Percentiles rank a stretch among this genome's conserved stretches.
Evolutionary conservation across 2,797 vertebrate genomes (phyloP).

Genomic region (Rhynchotus rufescens): DNA sequence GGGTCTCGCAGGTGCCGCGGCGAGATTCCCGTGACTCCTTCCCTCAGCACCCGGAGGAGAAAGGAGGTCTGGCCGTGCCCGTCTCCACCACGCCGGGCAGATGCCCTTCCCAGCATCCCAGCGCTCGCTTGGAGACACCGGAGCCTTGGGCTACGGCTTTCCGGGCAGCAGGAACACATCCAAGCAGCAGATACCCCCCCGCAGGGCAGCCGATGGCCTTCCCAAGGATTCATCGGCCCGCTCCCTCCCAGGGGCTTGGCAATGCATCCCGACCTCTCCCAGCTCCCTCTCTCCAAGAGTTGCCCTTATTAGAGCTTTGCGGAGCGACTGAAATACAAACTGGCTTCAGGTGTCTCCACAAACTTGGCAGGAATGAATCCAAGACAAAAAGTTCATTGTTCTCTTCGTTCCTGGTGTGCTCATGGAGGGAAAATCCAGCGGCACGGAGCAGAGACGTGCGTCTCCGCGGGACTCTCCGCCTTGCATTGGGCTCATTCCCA

Average conservation of each 20-base stretch:
- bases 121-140: not conserved
- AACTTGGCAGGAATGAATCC: not conserved
- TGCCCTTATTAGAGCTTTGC: not conserved
- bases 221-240: not conserved
- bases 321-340: not conserved
- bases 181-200: accelerated
- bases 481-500: not conserved
- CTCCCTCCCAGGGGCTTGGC: not conserved
- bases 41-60: not conserved
- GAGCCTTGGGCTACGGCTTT: not conserved
- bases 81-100: not conserved
- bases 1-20: not conserved
- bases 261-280: not conserved
- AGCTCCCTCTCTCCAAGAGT: no score
- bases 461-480: not conserved
- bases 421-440: not conserved
- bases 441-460: not conserved
- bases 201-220: not conserved
- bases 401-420: not conserved
- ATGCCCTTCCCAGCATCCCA: not conserved
- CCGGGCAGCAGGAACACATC: not conserved
- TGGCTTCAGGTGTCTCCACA: not conserved
- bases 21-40: not conserved
- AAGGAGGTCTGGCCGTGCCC: not conserved
- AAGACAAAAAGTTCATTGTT: no score